Evolutionary conservation across 2,113 vertebrate species (phyloP).

Genomic region (Polyodon spathula): DNA sequence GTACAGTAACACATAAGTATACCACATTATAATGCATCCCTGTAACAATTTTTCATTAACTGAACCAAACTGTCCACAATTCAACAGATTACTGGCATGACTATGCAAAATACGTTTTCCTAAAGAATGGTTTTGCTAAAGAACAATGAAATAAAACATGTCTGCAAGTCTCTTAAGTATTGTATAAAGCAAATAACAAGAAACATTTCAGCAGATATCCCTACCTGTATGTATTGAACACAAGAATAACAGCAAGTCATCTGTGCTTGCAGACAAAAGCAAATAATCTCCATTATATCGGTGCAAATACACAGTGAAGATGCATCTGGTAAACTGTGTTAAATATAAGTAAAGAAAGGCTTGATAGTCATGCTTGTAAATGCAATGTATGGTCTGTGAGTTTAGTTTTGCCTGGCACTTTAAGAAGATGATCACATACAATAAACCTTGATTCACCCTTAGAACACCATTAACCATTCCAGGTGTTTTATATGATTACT

Average conservation of each 20-base stretch:
- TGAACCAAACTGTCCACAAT: constrained; percentile 5
- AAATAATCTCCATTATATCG: constrained; percentile 48
- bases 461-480: constrained; percentile 12
- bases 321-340: constrained; percentile 28
- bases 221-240: constrained; percentile 54
- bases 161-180: constrained; percentile 26
- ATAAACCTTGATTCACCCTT: constrained; percentile 4
- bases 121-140: constrained; percentile 11
- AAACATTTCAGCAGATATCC: constrained; percentile 54
- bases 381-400: constrained; percentile 28
- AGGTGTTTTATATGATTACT: background rate
- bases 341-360: background rate
- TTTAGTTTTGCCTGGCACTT: constrained; percentile 22
- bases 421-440: constrained; percentile 1
- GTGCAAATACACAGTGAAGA: constrained; percentile 59
- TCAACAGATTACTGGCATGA: constrained; percentile 1
- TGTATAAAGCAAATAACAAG: constrained; percentile 29
- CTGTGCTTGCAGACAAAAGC: constrained; percentile 61
- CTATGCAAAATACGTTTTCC: constrained; percentile 31
- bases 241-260: constrained; percentile 60
- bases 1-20: constrained; percentile 46
- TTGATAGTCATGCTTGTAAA: constrained; percentile 15
- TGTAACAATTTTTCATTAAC: constrained; percentile 32
- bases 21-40: constrained; percentile 37
- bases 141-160: constrained; percentile 19